These are phyloP conservation scores for Alloplasta piceator DNA, from an alignment of 2,888 invertebrate genomes.

Conservation along the genomic window DNA sequence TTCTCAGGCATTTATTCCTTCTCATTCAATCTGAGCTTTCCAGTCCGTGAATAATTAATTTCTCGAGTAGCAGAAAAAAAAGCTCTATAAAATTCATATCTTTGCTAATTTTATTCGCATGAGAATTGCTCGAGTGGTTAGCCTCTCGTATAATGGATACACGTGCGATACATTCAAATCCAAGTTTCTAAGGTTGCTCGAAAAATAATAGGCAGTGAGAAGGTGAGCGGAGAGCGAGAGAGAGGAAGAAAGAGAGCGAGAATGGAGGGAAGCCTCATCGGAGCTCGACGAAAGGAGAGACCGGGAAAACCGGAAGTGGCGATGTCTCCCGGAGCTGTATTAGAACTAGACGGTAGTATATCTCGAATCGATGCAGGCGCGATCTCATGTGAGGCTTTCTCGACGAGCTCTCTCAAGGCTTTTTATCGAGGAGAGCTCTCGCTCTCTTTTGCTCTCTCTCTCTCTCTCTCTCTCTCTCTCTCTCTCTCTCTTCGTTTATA, in stretches of 20 bases:
- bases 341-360: conserved; percentile 70
- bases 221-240: conserved; percentile 26
- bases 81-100: conserved; percentile 47
- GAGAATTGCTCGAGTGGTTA: conserved; percentile 72
- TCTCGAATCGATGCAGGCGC: conserved; percentile 66
- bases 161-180: conserved; percentile 75
- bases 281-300: conserved; percentile 67
- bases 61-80: conserved; percentile 5
- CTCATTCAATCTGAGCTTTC: too few species aligned
- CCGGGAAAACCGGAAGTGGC: conserved; percentile 80
- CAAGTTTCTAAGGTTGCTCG: conserved; percentile 15
- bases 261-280: conserved; percentile 56
- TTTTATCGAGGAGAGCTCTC: conserved; percentile 56
- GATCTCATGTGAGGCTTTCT: conserved; percentile 55
- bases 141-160: conserved; percentile 74
- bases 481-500: conserved; percentile 12
- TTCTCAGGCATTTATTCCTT: too few species aligned
- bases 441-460: too few species aligned
- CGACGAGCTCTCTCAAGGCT: conserved; percentile 52
- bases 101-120: conserved; percentile 55
- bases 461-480: background rate
- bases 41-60: too few species aligned
- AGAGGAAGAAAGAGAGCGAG: conserved; percentile 18
- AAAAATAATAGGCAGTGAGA: conserved; percentile 19
- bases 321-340: conserved; percentile 72